These are phyloP conservation scores for Ephialtes manifestator DNA, from an alignment of 2,888 invertebrate species.

Conservation along the genomic window DNA sequence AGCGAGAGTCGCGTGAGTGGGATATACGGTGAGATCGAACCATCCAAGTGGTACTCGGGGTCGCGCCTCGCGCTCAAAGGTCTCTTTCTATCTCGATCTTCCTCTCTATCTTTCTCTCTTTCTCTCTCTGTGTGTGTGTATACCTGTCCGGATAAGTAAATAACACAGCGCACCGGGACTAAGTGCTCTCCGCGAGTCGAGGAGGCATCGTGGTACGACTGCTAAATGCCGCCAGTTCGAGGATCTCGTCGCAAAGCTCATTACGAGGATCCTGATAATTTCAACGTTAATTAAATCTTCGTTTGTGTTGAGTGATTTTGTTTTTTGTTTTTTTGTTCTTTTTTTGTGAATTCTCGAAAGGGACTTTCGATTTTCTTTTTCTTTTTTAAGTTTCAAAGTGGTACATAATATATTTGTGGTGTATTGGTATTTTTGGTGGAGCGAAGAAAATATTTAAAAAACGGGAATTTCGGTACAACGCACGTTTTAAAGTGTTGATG, in stretches of 20 bases:
- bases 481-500: background rate
- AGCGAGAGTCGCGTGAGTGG: conserved; percentile 2
- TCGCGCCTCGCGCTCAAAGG: conserved; percentile 24
- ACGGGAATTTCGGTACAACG: background rate
- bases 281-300: background rate
- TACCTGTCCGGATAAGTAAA: conserved; percentile 19
- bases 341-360: background rate
- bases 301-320: conserved; percentile 11
- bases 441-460: background rate
- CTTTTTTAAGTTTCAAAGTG: background rate
- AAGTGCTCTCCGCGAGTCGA: background rate
- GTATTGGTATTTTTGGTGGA: background rate
- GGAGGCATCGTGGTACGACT: background rate
- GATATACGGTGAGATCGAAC: background rate
- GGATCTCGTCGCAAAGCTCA: background rate
- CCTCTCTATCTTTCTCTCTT: no score
- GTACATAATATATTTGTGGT: conserved; percentile 5
- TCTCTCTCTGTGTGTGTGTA: background rate
- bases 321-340: background rate
- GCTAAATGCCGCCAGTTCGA: background rate
- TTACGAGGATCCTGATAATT: background rate
- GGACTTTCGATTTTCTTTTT: background rate
- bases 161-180: conserved; percentile 9
- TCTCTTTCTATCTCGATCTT: background rate
- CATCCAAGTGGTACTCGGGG: background rate